Evolutionary conservation across 2,888 invertebrate genomes (phyloP).

Genomic region (Cyrtodaria siliqua): DNA sequence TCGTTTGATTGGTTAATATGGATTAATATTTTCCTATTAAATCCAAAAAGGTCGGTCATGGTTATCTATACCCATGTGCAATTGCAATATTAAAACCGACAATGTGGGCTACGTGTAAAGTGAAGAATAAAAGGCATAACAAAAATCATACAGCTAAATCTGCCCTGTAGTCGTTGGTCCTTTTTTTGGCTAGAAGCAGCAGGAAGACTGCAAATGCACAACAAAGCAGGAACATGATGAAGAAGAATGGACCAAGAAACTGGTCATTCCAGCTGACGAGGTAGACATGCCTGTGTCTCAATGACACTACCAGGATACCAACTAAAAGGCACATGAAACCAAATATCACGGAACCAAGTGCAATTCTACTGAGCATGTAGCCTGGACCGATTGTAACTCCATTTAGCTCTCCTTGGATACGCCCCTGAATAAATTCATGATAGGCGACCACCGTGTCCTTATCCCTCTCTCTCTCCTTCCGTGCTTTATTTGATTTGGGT

Average conservation of each 20-base stretch:
- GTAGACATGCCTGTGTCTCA: conserved; percentile 79
- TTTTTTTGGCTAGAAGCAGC: conserved; percentile 68
- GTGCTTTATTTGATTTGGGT: conserved; percentile 42
- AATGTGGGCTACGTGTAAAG: not conserved
- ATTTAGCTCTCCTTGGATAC: conserved; percentile 77
- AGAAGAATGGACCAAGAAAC: conserved; percentile 79
- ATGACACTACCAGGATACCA: conserved; percentile 73
- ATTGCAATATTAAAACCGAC: no score
- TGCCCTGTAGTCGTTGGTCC: conserved; percentile 75
- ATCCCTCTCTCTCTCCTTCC: conserved; percentile 72
- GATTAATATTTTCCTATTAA: no score
- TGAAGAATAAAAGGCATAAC: not conserved
- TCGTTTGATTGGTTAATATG: no score
- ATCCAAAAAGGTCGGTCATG: no score
- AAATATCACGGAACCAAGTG: conserved; percentile 57
- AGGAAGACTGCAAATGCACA: conserved; percentile 71
- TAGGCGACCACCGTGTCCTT: conserved; percentile 81
- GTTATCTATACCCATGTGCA: no score
- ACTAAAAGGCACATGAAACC: conserved; percentile 68
- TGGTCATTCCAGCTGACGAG: conserved; percentile 77
- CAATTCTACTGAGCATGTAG: conserved; percentile 64
- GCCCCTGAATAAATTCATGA: conserved; percentile 76
- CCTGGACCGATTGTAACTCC: conserved; percentile 78
- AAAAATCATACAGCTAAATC: conserved; percentile 76
- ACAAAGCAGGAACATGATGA: conserved; percentile 72